phyloP scores from a whole-genome alignment of 2,888 invertebrate species.

The Syrista parreyssii region DNA sequence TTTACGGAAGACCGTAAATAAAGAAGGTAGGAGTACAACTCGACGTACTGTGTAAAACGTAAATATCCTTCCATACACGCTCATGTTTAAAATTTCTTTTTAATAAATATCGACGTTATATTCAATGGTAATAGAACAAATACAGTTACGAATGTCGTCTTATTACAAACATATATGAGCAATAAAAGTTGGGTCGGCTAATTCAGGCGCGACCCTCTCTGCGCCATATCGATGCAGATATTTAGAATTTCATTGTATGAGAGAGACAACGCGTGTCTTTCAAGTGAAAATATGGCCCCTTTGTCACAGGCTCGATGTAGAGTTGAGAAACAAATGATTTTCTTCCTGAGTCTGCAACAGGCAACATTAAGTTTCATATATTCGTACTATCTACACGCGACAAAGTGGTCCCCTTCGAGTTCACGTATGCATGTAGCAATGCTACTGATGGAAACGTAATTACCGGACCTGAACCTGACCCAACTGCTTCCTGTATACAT shows the following conservation, averaged over 20 bases:
- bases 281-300: constrained; percentile 64
- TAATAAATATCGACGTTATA: constrained; percentile 38
- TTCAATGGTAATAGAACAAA: constrained; percentile 44
- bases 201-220: constrained; percentile 41
- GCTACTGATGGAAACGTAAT: too few species aligned
- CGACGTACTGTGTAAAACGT: constrained; percentile 3
- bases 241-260: constrained; percentile 61
- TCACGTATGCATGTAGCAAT: too few species aligned
- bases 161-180: constrained; percentile 62
- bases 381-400: constrained; percentile 6
- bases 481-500: too few species aligned
- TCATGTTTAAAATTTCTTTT: constrained; percentile 27
- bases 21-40: too few species aligned
- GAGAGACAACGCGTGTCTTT: constrained; percentile 38
- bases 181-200: constrained; percentile 58
- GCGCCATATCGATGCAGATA: constrained; percentile 55
- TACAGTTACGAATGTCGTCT: constrained; percentile 45
- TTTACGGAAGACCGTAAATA: too few species aligned
- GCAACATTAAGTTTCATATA: constrained; percentile 33
- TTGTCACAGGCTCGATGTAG: constrained; percentile 62
- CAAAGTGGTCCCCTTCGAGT: constrained; percentile 11
- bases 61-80: constrained; percentile 12
- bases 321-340: constrained; percentile 41
- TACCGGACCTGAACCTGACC: too few species aligned
- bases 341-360: constrained; percentile 60